Evolutionary conservation across 2,888 invertebrate genomes (phyloP), one percentile per base, ranked within the genome.

Genomic region (Apamea epomidion): DNA sequence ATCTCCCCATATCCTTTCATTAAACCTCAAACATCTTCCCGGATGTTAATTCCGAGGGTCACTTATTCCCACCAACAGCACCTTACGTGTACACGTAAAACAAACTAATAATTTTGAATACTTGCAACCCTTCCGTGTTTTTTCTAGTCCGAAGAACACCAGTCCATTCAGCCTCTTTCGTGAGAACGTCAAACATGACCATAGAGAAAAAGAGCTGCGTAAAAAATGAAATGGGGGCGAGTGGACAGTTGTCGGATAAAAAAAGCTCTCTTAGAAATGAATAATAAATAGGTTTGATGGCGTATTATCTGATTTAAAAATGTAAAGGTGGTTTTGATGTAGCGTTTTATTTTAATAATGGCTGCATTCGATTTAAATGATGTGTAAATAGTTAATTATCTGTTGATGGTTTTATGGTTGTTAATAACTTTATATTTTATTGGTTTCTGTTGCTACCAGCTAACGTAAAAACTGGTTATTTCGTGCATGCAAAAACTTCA

Each of bases 81-180:
- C 96, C 95, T 95, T 95, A 95, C 89, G 92, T n/a, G 58, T 86
- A 86, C 76, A 76, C 86, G 73, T 83, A 94, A 96, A 95, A 95
- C 95, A 95, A 95, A 95, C 95, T 95, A 94, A 94, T 95, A 95
- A 95, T 95, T 96, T 93, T 95, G 90, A 94, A 94, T 94, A 93
- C 94, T 93, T 93, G 92, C 93, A 97, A 96, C 96, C 96, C 96
- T 97, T 97, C 96, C 96, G 95, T 91, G 93, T 95, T 96, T 96
- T 96, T 91, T 88, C 85, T 89, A 91, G 92, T 91, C 91, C 91
- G 91, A 91, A 82, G 87, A 89, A 91, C 90, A 90, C 84, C 89
- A 92, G 95, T 95, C 95, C 95, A 95, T 96, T 95, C 94, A 95
- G 93, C 92, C 94, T 96, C 95, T 95, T 95, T 96, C 96, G 96